Percentiles rank a stretch among this genome's conserved stretches.
Evolutionary conservation across 2,888 invertebrate genomes (phyloP).

Genomic region (Euplexia lucipara): DNA sequence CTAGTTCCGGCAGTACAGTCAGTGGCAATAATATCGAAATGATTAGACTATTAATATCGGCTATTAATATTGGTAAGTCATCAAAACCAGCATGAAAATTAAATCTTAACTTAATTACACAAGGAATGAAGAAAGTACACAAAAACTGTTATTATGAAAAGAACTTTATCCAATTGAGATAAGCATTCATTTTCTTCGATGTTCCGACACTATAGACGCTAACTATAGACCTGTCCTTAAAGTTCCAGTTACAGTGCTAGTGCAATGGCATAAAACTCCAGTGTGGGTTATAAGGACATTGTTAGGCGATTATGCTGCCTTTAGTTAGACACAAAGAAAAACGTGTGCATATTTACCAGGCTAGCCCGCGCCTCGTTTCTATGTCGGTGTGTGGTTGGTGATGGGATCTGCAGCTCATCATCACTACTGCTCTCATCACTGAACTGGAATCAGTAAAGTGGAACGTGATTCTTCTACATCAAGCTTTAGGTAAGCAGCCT

Average conservation of each 20-base stretch:
- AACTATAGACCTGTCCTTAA: no score
- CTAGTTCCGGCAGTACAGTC: no score
- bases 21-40: no score
- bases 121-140: no score
- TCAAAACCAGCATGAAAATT: no score
- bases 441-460: conserved; percentile 47
- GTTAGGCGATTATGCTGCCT: neutral
- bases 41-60: no score
- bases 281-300: neutral
- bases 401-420: conserved; percentile 40
- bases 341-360: conserved; percentile 31
- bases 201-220: no score
- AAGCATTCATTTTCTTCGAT: no score
- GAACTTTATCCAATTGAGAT: no score
- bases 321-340: neutral
- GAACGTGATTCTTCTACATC: neutral
- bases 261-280: neutral
- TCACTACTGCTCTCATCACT: conserved; percentile 56
- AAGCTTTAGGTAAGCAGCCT: neutral
- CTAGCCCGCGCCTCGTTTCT: conserved; percentile 27
- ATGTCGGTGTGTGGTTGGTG: conserved; percentile 41
- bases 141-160: no score
- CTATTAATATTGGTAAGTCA: no score
- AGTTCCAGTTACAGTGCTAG: neutral
- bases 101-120: no score